Evolutionary conservation across 2,113 vertebrate genomes (phyloP), one percentile per base, ranked within the genome.

Genomic region (Chrysemys picta): DNA sequence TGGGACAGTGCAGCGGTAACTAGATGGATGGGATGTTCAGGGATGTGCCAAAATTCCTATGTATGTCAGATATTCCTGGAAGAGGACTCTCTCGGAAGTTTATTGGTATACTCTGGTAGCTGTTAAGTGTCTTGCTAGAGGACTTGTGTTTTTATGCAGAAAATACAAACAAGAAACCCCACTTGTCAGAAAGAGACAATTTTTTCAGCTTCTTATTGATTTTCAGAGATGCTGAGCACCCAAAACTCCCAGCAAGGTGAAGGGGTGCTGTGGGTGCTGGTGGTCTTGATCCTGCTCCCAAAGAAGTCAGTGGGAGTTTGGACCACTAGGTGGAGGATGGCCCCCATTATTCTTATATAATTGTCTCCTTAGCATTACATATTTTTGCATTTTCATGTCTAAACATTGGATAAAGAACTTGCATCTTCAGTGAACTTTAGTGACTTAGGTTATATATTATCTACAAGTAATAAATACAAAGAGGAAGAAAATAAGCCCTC

Each of bases 201-300:
- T 79, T 47, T 87, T 76, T 24, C 53, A 50, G 9, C 24, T 59
- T 72, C 10, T 54, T 78, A 47, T 47, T 29, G 42, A 47, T 47
- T 45, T 47, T 47, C 75, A 78, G 42, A 25, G 42, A 78, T 78
- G 17, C 65, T 78, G 75, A 25, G 42, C 75, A 14, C 25, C 25
- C 24, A 78, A 47, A 47, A 78, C 12, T 25, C 22, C 42, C 38
- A 78, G 24, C 21, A 78, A 78, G 13, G 12, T 78, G 42, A 25
- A 72, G 14, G 8, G 17, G n/a, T 5, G 65, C 17, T 72, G 19
- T 72, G n/a, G 35, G 12, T 76, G 42, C 42, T 47, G 42, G 6
- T 27, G 42, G n/a, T 87, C 94, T 96, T 88, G 81, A 84, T 89
- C 89, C 91, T 91, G 72, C 93, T 94, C 90, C 83, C 49, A 88